Percentiles rank a stretch among this genome's conserved stretches.
These are phyloP conservation scores for Parthenolecanium corni DNA, from an alignment of 2,888 invertebrate genomes.

Conservation along the genomic window DNA sequence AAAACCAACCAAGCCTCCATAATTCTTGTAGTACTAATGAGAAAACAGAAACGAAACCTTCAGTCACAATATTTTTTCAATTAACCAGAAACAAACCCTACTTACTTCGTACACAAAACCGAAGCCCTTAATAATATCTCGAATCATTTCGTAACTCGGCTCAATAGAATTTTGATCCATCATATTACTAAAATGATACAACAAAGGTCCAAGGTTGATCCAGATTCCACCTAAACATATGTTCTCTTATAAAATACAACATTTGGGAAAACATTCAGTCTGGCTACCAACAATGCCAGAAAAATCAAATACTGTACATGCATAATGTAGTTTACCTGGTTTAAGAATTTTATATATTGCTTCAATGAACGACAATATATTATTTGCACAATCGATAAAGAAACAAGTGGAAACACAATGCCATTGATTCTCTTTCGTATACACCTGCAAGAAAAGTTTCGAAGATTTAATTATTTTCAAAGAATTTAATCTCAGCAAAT, in stretches of 20 bases:
- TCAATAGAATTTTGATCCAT: constrained; percentile 81
- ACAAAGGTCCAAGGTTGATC: constrained; percentile 81
- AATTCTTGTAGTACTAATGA: no score
- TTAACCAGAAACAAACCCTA: neutral
- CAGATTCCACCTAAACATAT: constrained; percentile 54
- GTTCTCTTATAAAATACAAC: neutral
- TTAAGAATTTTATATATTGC: constrained; percentile 78
- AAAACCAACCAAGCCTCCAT: no score
- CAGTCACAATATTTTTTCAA: no score
- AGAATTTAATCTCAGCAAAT: no score
- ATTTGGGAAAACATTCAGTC: neutral
- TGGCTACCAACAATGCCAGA: no score
- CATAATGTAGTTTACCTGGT: no score
- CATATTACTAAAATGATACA: constrained; percentile 82
- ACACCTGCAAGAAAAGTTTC: constrained; percentile 44
- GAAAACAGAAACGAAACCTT: no score
- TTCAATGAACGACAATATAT: constrained; percentile 89
- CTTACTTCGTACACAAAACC: constrained; percentile 69
- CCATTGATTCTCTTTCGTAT: constrained; percentile 60
- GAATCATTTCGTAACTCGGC: constrained; percentile 75
- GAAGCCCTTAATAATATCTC: constrained; percentile 62
- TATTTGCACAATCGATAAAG: constrained; percentile 96
- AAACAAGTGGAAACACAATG: constrained; percentile 92
- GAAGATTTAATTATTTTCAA: neutral
- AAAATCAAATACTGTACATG: neutral